phyloP scores from a whole-genome alignment of 2,797 vertebrate genomes.

The Gymnopithys bicolor region DNA sequence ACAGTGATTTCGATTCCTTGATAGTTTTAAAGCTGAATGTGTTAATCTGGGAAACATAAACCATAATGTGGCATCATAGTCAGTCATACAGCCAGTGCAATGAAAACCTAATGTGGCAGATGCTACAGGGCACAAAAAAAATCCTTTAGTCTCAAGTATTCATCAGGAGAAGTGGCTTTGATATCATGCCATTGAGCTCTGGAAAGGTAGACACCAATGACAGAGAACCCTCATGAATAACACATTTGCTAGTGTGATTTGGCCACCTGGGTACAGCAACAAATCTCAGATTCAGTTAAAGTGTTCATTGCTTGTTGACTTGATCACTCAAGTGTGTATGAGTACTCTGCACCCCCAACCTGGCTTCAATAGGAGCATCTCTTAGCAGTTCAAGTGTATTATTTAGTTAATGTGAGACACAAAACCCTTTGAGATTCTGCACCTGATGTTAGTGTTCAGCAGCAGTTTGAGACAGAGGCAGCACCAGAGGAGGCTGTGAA shows the following conservation, averaged over 20 bases:
- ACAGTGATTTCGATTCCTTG: not conserved
- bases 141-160: not conserved
- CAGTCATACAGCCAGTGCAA: not conserved
- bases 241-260: not conserved
- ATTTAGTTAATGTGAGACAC: not conserved
- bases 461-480: not conserved
- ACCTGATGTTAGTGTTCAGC: not conserved
- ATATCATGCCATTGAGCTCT: not conserved
- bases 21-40: not conserved
- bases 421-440: not conserved
- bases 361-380: not conserved
- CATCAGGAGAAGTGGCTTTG: not conserved
- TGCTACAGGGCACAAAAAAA: not conserved
- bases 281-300: not conserved
- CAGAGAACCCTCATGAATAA: not conserved
- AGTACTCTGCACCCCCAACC: not conserved
- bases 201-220: not conserved
- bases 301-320: not conserved
- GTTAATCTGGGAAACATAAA: not conserved
- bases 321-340: not conserved
- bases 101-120: not conserved
- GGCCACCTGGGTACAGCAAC: not conserved
- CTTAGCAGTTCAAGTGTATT: not conserved
- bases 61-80: not conserved
- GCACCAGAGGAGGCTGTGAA: not conserved